Percentiles rank a stretch among this genome's conserved stretches.
Evolutionary conservation across 2,113 vertebrate species (phyloP).

Genomic region (Hiodon alosoides): DNA sequence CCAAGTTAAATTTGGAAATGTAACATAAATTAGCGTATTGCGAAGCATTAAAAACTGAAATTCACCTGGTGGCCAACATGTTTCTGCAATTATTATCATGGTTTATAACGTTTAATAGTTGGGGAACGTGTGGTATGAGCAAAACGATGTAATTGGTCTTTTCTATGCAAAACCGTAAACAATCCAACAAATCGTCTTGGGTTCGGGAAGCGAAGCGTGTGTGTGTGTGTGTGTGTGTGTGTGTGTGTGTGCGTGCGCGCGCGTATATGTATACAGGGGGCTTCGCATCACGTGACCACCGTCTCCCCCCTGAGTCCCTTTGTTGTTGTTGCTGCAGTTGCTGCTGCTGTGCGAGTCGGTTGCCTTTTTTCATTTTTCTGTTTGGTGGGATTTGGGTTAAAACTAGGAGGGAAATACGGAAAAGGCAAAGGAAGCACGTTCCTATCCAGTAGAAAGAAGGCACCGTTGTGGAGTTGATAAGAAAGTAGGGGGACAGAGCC

Average conservation of each 20-base stretch:
- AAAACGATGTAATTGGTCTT: too few relatives aligned
- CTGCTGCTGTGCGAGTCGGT: slow-evolving; percentile 33
- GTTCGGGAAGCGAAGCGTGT: slow-evolving; percentile 5
- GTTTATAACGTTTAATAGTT: too few relatives aligned
- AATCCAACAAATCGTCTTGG: neutral
- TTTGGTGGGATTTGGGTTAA: slow-evolving; percentile 14
- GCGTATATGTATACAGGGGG: slow-evolving; percentile 21
- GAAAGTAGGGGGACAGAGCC: neutral
- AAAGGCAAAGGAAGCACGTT: slow-evolving; percentile 16
- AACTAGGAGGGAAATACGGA: slow-evolving; percentile 15
- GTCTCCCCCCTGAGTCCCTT: slow-evolving; percentile 46
- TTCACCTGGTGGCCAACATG: too few relatives aligned
- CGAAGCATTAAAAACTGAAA: too few relatives aligned
- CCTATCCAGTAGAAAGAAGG: slow-evolving; percentile 11
- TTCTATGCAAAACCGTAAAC: neutral
- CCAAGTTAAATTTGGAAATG: too few relatives aligned
- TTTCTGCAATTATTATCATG: too few relatives aligned
- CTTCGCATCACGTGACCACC: slow-evolving; percentile 47
- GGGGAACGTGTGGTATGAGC: too few relatives aligned
- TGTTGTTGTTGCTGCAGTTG: slow-evolving; percentile 47
- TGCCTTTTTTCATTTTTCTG: neutral
- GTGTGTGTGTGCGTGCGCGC: slow-evolving; percentile 10
- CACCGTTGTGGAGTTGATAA: neutral
- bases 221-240: slow-evolving; percentile 8
- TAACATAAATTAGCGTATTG: too few relatives aligned